Conservation (phyloP, 1,140 invertebrate genomes). For the Temnothorax nylanderi region DNA sequence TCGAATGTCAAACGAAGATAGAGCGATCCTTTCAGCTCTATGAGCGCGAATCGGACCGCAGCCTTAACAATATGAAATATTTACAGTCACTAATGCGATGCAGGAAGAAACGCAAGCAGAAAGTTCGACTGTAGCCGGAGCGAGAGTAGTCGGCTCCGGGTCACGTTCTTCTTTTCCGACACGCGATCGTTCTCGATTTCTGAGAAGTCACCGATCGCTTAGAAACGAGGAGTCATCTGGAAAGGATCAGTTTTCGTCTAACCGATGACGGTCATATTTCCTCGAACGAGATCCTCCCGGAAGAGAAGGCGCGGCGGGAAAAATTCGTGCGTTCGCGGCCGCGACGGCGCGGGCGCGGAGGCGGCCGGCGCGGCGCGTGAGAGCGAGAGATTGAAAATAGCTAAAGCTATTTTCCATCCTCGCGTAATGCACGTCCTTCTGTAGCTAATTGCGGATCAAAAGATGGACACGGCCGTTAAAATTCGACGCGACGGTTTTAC, state of each 20-base stretch:
- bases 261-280: not conserved
- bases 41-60: too few species aligned
- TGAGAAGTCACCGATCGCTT: not conserved
- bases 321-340: not conserved
- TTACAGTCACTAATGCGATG: not conserved
- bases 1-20: too few species aligned
- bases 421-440: not conserved
- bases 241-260: constrained; percentile 7
- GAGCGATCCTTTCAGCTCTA: too few species aligned
- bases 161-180: too few species aligned
- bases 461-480: constrained; percentile 4
- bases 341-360: not conserved
- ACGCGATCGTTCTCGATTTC: not conserved
- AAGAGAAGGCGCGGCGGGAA: not conserved
- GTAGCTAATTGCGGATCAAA: constrained; percentile 36
- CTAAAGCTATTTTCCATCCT: not conserved
- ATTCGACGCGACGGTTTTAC: constrained; percentile 2
- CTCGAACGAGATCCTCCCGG: not conserved
- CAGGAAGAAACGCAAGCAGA: not conserved
- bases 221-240: not conserved
- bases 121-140: not conserved
- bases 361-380: too few species aligned
- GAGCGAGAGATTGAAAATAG: constrained; percentile 7
- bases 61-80: not conserved
- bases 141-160: too few species aligned